Conservation (phyloP, 1,140 invertebrate species). For the Brachionus manjavacas region DNA sequence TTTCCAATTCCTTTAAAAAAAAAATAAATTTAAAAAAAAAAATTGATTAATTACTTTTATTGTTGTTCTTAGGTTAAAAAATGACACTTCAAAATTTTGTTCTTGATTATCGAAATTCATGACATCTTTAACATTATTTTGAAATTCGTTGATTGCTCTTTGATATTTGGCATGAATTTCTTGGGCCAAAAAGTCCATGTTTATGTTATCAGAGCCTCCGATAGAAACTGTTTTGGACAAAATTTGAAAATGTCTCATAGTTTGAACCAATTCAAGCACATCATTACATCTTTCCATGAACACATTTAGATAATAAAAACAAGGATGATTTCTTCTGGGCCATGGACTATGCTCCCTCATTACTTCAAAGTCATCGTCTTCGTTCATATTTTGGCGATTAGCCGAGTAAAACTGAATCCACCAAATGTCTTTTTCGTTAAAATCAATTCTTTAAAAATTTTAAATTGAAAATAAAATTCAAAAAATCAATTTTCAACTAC, state of each 20-base stretch:
- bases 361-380: constrained; percentile 50
- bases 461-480: neutral
- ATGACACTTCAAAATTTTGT: constrained; percentile 52
- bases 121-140: constrained; percentile 27
- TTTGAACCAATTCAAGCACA: constrained; percentile 56
- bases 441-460: neutral
- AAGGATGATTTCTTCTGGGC: constrained; percentile 55
- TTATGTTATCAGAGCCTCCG: constrained; percentile 54
- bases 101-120: constrained; percentile 35
- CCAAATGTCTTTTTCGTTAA: constrained; percentile 24
- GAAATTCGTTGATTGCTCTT: constrained; percentile 50
- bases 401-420: constrained; percentile 42
- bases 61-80: constrained; percentile 55
- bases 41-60: constrained; percentile 50
- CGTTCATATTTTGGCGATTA: constrained; percentile 45
- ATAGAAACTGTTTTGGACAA: constrained; percentile 54
- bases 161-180: constrained; percentile 54
- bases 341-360: constrained; percentile 55
- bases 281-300: constrained; percentile 59
- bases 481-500: constrained; percentile 46
- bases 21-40: neutral
- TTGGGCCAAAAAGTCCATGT: constrained; percentile 54
- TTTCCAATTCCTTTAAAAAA: constrained; percentile 5
- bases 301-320: constrained; percentile 54
- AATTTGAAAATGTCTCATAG: constrained; percentile 55